These are phyloP conservation scores for Hypotaenidia philippensis DNA, from an alignment of 2,797 vertebrate species.

Conservation along the genomic window DNA sequence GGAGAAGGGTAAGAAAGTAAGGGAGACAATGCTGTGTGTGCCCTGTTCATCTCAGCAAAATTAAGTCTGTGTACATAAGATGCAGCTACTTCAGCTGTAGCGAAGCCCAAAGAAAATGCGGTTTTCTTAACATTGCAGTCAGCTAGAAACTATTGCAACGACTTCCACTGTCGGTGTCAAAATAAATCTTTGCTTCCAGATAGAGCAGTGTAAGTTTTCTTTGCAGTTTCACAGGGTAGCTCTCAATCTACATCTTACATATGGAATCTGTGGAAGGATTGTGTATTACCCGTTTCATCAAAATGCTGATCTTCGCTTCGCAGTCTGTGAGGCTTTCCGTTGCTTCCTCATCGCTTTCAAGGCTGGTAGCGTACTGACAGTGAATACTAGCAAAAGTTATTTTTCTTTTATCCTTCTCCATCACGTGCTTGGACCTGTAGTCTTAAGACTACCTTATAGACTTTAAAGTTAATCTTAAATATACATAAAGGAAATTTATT, in stretches of 20 bases:
- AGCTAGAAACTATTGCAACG: neutral
- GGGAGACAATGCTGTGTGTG: neutral
- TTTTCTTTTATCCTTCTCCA: neutral
- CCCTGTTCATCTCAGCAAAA: neutral
- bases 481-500: neutral
- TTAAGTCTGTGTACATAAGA: neutral
- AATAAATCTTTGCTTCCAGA: conserved; percentile 9
- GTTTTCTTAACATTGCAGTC: neutral
- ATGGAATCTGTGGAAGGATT: neutral
- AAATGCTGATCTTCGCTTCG: neutral
- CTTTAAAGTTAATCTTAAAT: neutral
- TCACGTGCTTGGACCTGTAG: neutral
- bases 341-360: neutral
- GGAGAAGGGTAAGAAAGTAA: neutral
- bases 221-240: neutral
- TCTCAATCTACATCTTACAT: conserved; percentile 1
- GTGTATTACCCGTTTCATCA: neutral
- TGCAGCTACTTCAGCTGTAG: neutral
- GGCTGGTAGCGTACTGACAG: neutral
- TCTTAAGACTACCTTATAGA: neutral
- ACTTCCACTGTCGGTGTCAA: neutral
- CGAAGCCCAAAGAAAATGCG: neutral
- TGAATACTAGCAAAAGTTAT: neutral
- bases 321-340: neutral
- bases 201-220: neutral